Conservation (phyloP, 2,888 invertebrate genomes). For the Tipula lateralis region DNA sequence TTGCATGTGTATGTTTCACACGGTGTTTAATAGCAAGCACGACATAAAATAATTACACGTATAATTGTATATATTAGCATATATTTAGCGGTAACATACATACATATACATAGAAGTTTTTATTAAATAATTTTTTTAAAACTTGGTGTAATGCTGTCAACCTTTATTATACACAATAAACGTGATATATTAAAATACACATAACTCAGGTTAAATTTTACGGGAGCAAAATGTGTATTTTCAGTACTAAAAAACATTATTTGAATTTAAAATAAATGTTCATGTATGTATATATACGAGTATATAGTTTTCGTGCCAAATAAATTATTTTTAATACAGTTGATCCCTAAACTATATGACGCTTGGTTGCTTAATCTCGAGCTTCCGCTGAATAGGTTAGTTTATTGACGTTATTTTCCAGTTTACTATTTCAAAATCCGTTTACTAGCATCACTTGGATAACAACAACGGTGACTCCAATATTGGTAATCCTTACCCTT, state of each 20-base stretch:
- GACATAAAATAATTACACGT: background rate
- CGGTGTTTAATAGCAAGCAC: background rate
- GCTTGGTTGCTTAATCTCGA: too few relatives aligned
- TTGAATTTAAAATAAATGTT: background rate
- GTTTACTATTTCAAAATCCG: too few relatives aligned
- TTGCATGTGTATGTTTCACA: background rate
- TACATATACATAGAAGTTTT: background rate
- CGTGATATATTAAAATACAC: background rate
- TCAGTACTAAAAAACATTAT: background rate
- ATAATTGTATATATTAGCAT: background rate
- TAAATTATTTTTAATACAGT: background rate
- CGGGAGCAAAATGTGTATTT: background rate
- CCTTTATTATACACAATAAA: background rate
- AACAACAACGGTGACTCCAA: too few relatives aligned
- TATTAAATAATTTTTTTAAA: background rate
- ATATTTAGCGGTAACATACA: background rate
- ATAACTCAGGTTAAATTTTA: background rate
- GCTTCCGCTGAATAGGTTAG: too few relatives aligned
- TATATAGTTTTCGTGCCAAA: background rate
- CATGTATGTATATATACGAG: too few relatives aligned
- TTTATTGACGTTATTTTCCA: too few relatives aligned
- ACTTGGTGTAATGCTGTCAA: background rate
- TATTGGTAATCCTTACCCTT: too few relatives aligned
- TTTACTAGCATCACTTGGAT: too few relatives aligned
- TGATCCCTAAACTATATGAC: background rate